Evolutionary conservation across 2,797 vertebrate species (phyloP).

Genomic region (Notoglanidium macrostoma): DNA sequence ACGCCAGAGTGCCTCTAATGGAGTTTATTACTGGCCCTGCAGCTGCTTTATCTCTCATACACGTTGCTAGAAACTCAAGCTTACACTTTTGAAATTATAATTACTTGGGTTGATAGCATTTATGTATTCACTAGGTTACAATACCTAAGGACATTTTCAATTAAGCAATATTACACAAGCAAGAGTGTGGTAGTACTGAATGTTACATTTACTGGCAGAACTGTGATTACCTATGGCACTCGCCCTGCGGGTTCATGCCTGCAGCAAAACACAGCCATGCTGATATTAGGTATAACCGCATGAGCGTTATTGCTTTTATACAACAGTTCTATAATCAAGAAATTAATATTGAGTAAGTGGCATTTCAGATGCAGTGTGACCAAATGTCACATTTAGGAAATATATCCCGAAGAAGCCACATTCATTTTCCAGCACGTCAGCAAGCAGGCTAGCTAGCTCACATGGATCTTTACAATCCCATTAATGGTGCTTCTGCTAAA

Average conservation of each 20-base stretch:
- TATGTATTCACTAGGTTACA: background rate
- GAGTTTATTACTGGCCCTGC: background rate
- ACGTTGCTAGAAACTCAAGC: too few species aligned
- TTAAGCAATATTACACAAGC: background rate
- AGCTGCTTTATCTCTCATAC: background rate
- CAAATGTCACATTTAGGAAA: background rate
- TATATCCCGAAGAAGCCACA: background rate
- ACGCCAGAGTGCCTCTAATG: background rate
- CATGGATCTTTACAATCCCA: background rate
- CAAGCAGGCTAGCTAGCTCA: too few species aligned
- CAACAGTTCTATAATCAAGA: background rate
- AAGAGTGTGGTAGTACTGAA: background rate
- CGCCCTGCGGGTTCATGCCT: background rate
- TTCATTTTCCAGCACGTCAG: background rate
- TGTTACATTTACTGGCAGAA: background rate
- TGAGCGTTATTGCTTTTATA: background rate
- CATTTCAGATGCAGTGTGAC: background rate
- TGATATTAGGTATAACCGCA: background rate
- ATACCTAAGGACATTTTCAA: slow-evolving; percentile 15
- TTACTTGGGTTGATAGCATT: background rate
- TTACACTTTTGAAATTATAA: background rate
- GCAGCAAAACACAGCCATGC: background rate
- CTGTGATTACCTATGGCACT: background rate
- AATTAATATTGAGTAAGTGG: background rate
- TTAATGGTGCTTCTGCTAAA: too few species aligned